Evolutionary conservation across 2,797 vertebrate genomes (phyloP).

Genomic region (Rhyacichthys aspro): DNA sequence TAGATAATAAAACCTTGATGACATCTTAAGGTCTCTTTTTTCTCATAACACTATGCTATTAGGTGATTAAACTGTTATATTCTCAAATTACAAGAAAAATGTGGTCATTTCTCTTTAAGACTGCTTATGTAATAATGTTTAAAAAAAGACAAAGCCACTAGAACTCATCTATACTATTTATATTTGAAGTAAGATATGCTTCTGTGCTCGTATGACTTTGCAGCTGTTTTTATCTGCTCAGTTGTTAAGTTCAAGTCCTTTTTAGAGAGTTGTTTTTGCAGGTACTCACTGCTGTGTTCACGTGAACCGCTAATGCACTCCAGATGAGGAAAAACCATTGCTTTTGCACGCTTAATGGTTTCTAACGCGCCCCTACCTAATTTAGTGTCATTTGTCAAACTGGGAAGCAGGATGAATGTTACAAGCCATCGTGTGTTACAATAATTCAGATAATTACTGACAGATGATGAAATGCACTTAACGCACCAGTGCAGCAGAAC

Average conservation of each 20-base stretch:
- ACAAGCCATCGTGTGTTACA: not conserved
- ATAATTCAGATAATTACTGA: not conserved
- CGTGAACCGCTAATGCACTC: slow-evolving; percentile 5
- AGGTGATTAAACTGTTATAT: too few relatives aligned
- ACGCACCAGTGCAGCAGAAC: not conserved
- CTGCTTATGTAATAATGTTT: too few relatives aligned
- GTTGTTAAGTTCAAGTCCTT: not conserved
- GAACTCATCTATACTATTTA: too few relatives aligned
- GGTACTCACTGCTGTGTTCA: slow-evolving; percentile 1
- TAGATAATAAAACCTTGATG: too few relatives aligned
- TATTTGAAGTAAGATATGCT: too few relatives aligned
- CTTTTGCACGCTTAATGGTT: slow-evolving; percentile 8
- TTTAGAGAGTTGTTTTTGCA: slow-evolving; percentile 5
- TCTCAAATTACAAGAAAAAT: too few relatives aligned
- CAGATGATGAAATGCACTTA: slow-evolving; percentile 1
- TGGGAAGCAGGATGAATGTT: not conserved
- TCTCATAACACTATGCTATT: too few relatives aligned
- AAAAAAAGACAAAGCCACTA: too few relatives aligned
- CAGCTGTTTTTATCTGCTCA: too few relatives aligned
- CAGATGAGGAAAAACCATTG: slow-evolving; percentile 12
- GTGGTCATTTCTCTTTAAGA: too few relatives aligned
- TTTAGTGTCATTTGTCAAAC: slow-evolving; percentile 10
- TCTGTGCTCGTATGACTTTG: too few relatives aligned
- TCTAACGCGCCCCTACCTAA: slow-evolving; percentile 7
- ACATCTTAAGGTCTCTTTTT: too few relatives aligned